phyloP scores from a whole-genome alignment of 2,797 vertebrate species.

The Lagorchestes hirsutus region DNA sequence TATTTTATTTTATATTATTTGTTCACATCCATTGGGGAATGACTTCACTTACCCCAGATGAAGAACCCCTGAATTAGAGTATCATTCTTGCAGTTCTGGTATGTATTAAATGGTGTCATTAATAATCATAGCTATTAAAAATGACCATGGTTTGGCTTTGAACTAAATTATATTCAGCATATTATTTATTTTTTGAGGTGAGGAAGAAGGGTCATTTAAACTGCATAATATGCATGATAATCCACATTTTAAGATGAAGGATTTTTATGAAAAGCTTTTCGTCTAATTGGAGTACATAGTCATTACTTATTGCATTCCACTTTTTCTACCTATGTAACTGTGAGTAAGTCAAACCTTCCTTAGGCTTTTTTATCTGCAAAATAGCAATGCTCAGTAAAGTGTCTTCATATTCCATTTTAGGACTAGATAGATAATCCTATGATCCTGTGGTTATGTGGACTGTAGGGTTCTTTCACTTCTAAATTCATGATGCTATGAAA shows the following conservation, averaged over 20 bases:
- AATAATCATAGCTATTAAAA: conserved; percentile 48
- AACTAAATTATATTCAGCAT: conserved; percentile 58
- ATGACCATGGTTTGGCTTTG: conserved; percentile 59
- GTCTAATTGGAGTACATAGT: background rate
- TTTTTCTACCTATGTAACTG: background rate
- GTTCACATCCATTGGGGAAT: background rate
- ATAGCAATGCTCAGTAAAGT: background rate
- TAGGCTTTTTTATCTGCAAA: background rate
- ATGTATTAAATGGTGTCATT: conserved; percentile 35
- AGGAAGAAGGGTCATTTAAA: background rate
- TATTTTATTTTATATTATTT: background rate
- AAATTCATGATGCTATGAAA: background rate
- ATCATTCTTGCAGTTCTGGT: conserved; percentile 22
- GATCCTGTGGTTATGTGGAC: conserved; percentile 22
- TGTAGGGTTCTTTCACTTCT: conserved; percentile 12
- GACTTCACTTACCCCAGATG: background rate
- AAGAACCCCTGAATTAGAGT: background rate
- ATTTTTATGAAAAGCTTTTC: conserved; percentile 48
- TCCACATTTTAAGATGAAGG: conserved; percentile 47
- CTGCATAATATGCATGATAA: background rate
- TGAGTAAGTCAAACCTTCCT: background rate
- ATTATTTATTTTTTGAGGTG: conserved; percentile 58
- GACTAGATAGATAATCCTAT: conserved; percentile 29
- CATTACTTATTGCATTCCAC: background rate
- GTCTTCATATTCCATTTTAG: conserved; percentile 1